These are phyloP conservation scores for Notospermus geniculatus DNA, from an alignment of 1,140 invertebrate genomes.

Conservation along the genomic window DNA sequence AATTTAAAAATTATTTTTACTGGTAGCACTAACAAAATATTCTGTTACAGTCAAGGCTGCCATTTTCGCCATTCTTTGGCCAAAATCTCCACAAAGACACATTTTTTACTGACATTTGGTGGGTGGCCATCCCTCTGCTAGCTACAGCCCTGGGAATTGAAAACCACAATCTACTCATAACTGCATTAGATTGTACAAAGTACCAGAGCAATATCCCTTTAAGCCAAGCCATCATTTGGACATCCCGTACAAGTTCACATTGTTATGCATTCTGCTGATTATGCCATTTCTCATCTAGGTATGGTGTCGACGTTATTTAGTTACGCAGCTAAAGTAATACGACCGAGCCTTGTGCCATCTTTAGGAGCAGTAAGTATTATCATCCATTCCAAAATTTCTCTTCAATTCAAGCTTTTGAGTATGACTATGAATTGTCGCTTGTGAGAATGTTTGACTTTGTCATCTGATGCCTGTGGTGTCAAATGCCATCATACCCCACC, in stretches of 20 bases:
- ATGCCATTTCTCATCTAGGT: conserved; percentile 50
- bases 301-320: conserved; percentile 84
- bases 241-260: no score
- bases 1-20: conserved; percentile 1
- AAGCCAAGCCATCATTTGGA: no score
- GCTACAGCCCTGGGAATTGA: not conserved
- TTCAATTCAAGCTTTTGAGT: no score
- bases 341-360: conserved; percentile 69
- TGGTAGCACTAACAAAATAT: no score
- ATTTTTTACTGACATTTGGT: not conserved
- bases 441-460: no score
- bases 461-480: no score
- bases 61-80: no score
- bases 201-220: not conserved
- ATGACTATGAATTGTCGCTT: no score
- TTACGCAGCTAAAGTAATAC: conserved; percentile 73
- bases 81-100: no score
- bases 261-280: conserved; percentile 6
- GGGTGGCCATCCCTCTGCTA: not conserved
- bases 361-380: conserved; percentile 80
- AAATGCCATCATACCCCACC: no score
- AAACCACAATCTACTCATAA: not conserved
- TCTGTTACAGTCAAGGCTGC: no score
- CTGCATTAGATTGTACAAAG: not conserved
- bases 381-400: conserved; percentile 3